A percentile compares a stretch with the other conserved stretches of the same genome.
phyloP scores from a whole-genome alignment of 1,140 invertebrate genomes.

The Trichonephila inaurata region DNA sequence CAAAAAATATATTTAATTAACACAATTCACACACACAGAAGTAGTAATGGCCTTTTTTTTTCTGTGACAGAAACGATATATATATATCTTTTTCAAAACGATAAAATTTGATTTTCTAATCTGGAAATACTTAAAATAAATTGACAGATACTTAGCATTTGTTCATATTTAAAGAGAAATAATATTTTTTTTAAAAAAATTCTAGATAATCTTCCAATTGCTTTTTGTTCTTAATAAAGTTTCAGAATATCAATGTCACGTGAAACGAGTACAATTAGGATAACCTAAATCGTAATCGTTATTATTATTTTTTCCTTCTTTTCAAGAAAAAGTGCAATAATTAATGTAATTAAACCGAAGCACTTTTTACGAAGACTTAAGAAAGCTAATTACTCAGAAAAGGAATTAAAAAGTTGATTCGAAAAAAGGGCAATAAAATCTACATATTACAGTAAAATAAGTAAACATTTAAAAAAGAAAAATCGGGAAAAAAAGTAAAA shows the following conservation, averaged over 20 bases:
- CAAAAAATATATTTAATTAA: too few relatives aligned
- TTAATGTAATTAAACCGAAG: conserved; percentile 53
- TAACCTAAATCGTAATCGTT: not conserved
- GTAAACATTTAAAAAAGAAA: conserved; percentile 5
- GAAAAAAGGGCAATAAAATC: conserved; percentile 42
- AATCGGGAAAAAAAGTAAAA: not conserved
- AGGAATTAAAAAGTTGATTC: conserved; percentile 44
- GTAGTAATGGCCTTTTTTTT: too few relatives aligned
- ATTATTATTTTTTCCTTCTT: conserved; percentile 44
- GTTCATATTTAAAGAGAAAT: too few relatives aligned
- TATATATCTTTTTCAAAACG: too few relatives aligned
- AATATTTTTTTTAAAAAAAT: too few relatives aligned
- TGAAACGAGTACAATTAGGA: conserved; percentile 14
- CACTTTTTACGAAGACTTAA: conserved; percentile 20
- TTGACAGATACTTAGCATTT: too few relatives aligned
- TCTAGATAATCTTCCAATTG: not conserved
- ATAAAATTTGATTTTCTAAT: too few relatives aligned
- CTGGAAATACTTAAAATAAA: too few relatives aligned
- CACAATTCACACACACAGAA: too few relatives aligned
- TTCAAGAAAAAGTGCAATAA: conserved; percentile 49
- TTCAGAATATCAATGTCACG: not conserved
- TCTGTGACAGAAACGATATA: too few relatives aligned
- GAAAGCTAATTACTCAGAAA: conserved; percentile 52
- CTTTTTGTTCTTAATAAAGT: not conserved
- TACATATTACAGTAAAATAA: conserved; percentile 56